Evolutionary conservation across 64 coral and sea anemone genomes (phyloP), one percentile per base, ranked within the genome.

Genomic region (Acropora tenuis): DNA sequence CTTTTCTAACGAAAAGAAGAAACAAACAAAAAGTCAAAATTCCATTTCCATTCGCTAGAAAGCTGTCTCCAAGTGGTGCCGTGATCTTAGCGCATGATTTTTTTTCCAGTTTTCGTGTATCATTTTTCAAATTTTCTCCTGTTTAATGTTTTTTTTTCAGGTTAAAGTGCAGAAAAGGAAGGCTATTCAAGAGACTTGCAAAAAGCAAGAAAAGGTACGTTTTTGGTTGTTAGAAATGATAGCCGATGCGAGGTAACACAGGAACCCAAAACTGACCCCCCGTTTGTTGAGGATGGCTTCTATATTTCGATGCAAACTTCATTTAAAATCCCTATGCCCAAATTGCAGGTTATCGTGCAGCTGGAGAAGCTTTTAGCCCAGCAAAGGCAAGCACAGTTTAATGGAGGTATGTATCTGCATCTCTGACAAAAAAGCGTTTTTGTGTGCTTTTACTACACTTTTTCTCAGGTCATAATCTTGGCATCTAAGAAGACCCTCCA

Each of bases 131-230:
- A 30, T 30, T 42, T 74, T 65, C 6, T 76, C 20, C 6, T 87
- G 42, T 1, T 1, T 30, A 30, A 30, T 30, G n/a, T 30, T 30
- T 30, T 30, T 30, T 63, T 18, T 72, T 0, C 41, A 97, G 95
- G 66, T 58, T 41, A 97, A 88, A 79, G 73, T 94, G 0, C 95
- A 97, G 45, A 97, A 97, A 69, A 65, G 65, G 3, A 88, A 94
- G 82, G 79, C 95, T 6, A 82, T 94, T 91, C 95, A 97, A 74
- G 95, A 97, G 16, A 94, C 95, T 16, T 97, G 95, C 82, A 97
- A 81, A 52, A 97, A 97, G 84, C 95, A 97, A 85, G 95, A 97
- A 69, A 90, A 94, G 79, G 92, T 94, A 86, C 50, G 46, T 43
- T 47, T 2, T 16, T 10, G 16, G 6, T 47, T 12, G 6, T 49